These are phyloP conservation scores for Hippocampus comes DNA, from an alignment of 2,113 vertebrate genomes.

Conservation along the genomic window DNA sequence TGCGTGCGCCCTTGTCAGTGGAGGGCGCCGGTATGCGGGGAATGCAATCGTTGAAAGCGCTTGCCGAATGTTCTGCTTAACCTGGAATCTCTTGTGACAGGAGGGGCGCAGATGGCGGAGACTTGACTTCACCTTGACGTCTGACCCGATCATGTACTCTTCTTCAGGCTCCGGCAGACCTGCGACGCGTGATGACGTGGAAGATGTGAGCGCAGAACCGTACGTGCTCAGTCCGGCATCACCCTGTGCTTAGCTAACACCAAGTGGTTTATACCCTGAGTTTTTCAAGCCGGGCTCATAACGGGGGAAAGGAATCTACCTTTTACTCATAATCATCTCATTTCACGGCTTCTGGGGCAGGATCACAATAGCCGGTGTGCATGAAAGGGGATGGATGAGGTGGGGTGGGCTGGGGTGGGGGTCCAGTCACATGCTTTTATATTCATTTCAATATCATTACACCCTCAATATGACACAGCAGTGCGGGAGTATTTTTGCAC, in stretches of 20 bases:
- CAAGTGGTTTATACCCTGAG: constrained; percentile 45
- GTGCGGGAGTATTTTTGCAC: background rate
- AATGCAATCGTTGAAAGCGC: constrained; percentile 38
- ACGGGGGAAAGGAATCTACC: constrained; percentile 33
- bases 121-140: constrained; percentile 16
- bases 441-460: constrained; percentile 1
- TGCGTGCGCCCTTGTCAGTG: constrained; percentile 43
- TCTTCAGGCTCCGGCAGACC: background rate
- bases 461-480: background rate
- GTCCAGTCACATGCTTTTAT: constrained; percentile 36
- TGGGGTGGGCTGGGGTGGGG: constrained; percentile 14
- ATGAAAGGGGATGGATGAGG: constrained; percentile 11
- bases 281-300: constrained; percentile 41
- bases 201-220: constrained; percentile 16
- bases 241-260: constrained; percentile 24
- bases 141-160: constrained; percentile 15
- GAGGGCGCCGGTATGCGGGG: constrained; percentile 57
- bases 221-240: constrained; percentile 6
- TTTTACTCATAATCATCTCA: constrained; percentile 68
- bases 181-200: constrained; percentile 20
- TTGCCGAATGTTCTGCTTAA: constrained; percentile 53
- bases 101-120: constrained; percentile 12
- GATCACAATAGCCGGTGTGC: constrained; percentile 40
- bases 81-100: constrained; percentile 44
- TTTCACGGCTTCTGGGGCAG: constrained; percentile 51